These are phyloP conservation scores for Grus americana DNA, from an alignment of 2,113 vertebrate species.

Conservation along the genomic window DNA sequence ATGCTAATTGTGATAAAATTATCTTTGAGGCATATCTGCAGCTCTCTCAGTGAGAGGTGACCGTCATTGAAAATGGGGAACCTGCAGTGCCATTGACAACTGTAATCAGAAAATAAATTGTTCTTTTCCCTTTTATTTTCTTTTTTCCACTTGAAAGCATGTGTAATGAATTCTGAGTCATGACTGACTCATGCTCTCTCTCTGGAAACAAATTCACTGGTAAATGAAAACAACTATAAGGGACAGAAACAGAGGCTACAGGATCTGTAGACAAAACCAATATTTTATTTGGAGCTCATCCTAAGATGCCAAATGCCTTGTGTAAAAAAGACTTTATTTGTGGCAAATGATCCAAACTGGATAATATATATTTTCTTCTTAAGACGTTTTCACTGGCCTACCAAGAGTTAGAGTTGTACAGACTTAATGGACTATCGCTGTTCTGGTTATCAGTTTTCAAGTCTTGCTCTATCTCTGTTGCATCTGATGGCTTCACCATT, in stretches of 20 bases:
- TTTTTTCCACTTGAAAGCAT: neutral
- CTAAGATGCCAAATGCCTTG: neutral
- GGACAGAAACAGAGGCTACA: neutral
- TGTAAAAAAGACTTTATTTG: neutral
- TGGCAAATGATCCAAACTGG: neutral
- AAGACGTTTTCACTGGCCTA: neutral
- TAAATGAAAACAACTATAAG: neutral
- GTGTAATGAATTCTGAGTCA: neutral
- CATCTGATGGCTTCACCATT: neutral
- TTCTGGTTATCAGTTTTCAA: neutral
- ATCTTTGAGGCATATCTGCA: neutral
- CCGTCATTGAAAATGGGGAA: neutral
- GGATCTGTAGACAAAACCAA: neutral
- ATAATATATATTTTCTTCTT: neutral
- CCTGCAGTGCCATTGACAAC: neutral
- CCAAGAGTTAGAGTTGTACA: neutral
- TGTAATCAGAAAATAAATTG: constrained; percentile 22
- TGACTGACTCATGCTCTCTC: neutral
- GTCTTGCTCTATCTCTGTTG: neutral
- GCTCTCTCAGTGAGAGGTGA: neutral
- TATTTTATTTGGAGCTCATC: neutral
- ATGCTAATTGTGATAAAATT: neutral
- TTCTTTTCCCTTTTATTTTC: neutral
- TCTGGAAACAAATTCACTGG: neutral
- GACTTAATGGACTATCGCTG: neutral